Percentiles rank a stretch among this genome's conserved stretches.
These are phyloP conservation scores for Ganaspis brasiliensis DNA, from an alignment of 2,888 invertebrate species.

Conservation along the genomic window DNA sequence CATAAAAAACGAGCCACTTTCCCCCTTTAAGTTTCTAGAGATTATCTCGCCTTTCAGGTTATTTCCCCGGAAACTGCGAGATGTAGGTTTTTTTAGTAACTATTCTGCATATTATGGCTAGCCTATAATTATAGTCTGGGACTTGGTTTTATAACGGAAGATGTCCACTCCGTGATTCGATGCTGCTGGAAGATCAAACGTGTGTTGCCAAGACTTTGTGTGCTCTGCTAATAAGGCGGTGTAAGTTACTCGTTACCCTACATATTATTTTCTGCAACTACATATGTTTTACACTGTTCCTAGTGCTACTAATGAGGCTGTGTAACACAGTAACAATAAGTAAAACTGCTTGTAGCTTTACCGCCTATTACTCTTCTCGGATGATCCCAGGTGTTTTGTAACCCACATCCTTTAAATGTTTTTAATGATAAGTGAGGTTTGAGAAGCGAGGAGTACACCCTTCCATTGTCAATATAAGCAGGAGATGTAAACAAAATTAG, in stretches of 20 bases:
- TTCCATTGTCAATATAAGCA: no score
- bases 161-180: conserved; percentile 14
- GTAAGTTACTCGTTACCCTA: conserved; percentile 1
- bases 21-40: conserved; percentile 17
- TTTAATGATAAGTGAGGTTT: no score
- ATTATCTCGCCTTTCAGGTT: conserved; percentile 23
- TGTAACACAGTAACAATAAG: conserved; percentile 32
- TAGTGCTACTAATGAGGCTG: conserved; percentile 19
- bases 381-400: no score
- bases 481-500: no score
- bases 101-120: conserved; percentile 13
- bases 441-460: no score
- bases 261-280: conserved; percentile 29
- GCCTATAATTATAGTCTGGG: neutral
- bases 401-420: no score
- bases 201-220: neutral
- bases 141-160: conserved; percentile 20
- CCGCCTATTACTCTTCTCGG: no score
- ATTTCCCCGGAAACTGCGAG: conserved; percentile 13
- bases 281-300: conserved; percentile 35
- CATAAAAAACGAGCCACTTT: conserved; percentile 10
- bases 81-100: neutral
- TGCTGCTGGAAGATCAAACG: no score
- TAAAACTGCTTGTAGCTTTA: neutral
- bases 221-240: neutral